Evolutionary conservation across 2,113 vertebrate genomes (phyloP), one percentile per base, ranked within the genome.

Genomic region (Chionodraco myersi): DNA sequence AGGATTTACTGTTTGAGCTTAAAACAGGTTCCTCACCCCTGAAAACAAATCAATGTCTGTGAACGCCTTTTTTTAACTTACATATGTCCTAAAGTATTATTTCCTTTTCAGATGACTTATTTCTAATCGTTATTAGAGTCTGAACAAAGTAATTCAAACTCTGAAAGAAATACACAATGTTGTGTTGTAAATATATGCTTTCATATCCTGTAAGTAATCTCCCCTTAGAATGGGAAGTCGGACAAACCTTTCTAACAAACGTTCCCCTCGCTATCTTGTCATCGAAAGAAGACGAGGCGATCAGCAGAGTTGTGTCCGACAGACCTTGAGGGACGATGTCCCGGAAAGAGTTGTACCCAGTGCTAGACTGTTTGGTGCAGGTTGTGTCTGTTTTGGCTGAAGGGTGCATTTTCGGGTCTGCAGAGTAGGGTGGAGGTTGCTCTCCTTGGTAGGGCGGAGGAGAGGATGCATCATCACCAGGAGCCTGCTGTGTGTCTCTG

Each of bases 231-330:
- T 30, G 30, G 30, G 30, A 30, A 65, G 3, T 34, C 18, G 26
- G 0, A 86, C 90, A 23, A 57, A 95, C 94, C 92, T 95, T 95
- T 58, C 93, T 91, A 5, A 94, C 83, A 52, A 94, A 95, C 0
- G 72, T 91, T 62, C 85, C 82, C 12, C 92, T 93, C 65, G 93
- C 86, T 1, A 72, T 82, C 10, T 79, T 62, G 26, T 94, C 92
- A 0, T 94, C 91, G 63, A 79, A 94, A 6, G 84, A 16, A 5
- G 59, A 52, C 0, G 90, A 80, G 1, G 11, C 44, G 0, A 47
- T 0, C 1, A 66, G 30, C 1, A 62, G 26, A 30, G 62, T 51
- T 0, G 57, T 58, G 15, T 90, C 85, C 0, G 73, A 16, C 34
- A 61, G 0, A 8, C 14, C 36, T 9, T 87, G 81, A 44, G 80